Percentiles rank a stretch among this genome's conserved stretches.
phyloP scores from a whole-genome alignment of 2,888 invertebrate genomes.

The Limnephilus auricula region DNA sequence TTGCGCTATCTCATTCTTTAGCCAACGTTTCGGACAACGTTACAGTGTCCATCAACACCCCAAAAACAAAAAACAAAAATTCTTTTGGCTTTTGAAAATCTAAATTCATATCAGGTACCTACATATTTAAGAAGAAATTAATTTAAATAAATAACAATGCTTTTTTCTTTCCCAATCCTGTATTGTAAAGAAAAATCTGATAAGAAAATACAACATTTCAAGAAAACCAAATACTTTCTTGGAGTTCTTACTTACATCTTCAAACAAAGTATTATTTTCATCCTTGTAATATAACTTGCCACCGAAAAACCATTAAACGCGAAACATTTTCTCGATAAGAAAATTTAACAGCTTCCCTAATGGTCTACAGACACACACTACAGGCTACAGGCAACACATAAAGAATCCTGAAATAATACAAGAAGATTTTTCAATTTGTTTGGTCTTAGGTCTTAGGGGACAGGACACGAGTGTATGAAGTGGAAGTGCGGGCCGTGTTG shows the following conservation, averaged over 20 bases:
- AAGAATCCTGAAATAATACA: conserved; percentile 26
- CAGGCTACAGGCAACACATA: neutral
- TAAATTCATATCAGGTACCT: no score
- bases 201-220: no score
- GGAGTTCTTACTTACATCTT: neutral
- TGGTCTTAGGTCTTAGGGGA: neutral
- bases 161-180: no score
- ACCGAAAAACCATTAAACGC: neutral
- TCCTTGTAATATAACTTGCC: neutral
- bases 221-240: no score
- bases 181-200: no score
- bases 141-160: no score
- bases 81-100: no score
- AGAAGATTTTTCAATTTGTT: conserved; percentile 24
- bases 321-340: conserved; percentile 24
- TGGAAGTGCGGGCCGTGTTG: neutral
- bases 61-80: no score
- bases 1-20: no score
- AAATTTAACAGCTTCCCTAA: conserved; percentile 43
- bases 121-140: no score
- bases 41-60: no score
- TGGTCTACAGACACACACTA: neutral
- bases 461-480: neutral
- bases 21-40: no score
- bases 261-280: conserved; percentile 26